Base-by-base conservation (phyloP, 2,888 invertebrate species). In the Rhodophaea formosa region DNA sequence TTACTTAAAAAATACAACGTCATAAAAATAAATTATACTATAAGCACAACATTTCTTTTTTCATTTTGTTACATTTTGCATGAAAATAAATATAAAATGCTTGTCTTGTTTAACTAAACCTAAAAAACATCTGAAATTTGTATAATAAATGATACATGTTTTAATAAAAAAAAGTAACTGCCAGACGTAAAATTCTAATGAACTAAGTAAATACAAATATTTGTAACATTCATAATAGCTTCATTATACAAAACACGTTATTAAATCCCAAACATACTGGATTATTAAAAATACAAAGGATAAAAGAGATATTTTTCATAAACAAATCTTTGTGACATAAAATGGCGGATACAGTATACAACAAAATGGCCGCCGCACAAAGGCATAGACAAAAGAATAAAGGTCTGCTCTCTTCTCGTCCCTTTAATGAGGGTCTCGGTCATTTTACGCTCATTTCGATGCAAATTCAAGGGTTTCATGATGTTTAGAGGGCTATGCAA, bases 371-470 rank as follows among this genome's bases (percentile, higher is more conserved):
- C 54, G 74, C 67, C 66, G 60, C 64, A 74, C 75, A 78, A 78
- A 73, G 66, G 77, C 75, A 77, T 79, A 84, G 85, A 88, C 83
- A 86, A 86, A 86, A 86, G 85, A 85, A 86, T 84, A 78, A 79
- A 82, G 81, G 80, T 70, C 74, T 71, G 73, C 72, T 72, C 76
- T 78, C 77, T 73, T 75, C 73, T 71, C 74, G 76, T 77, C 75
- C 76, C 72, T 75, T 75, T 86, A 87, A 88, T 82, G 85, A 82
- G 77, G 83, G 85, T 77, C 72, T 72, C 76, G 86, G 87, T 84
- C 84, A 87, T 88, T 89, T 86, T 77, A 73, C 79, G 82, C 80
- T 85, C 86, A 84, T 88, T 88, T 84, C 85, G 67, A 88, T 88
- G 89, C 82, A 88, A 88, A 89, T 88, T 88, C 75, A 77, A 86